Evolutionary conservation across 2,113 vertebrate genomes (phyloP), one percentile per base, ranked within the genome.

Genomic region (Callipepla californica): DNA sequence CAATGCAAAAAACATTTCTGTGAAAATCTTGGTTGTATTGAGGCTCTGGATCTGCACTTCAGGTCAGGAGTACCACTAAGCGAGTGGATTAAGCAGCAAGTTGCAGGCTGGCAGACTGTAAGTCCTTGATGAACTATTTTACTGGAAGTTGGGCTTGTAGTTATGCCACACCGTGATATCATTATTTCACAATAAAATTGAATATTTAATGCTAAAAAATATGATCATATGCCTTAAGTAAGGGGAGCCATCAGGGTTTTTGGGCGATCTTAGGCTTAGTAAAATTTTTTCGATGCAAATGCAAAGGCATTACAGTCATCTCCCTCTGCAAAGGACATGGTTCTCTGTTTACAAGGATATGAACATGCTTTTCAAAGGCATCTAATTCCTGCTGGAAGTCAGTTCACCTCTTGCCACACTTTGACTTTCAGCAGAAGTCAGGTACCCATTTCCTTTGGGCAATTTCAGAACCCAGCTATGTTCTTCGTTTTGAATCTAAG

Each of bases 401-500:
- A 80, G 36, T 59, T 92, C 42, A 55, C 34, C 85, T 89, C 59
- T 42, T 38, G 42, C 19, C 6, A 8, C 45, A 40, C 30, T 25
- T 1, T 19, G 40, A 80, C 81, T 90, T 92, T 61, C 51, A 85
- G 48, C 36, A 44, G 80, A 91, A 91, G 79, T 72, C 83, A 70
- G 75, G 55, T 70, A 58, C 57, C 42, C 89, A 50, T 70, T 88
- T 95, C 40, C 26, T 26, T 91, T 58, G 57, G 72, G 76, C 20
- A 68, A 10, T 40, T 85, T 74, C 65, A 90, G 55, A 80, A 84
- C 30, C 55, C 57, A 90, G 38, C 22, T 16, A 2, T 48, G n/a
- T 66, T 48, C 74, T 67, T 53, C 26, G 8, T 75, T 94, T 94
- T 88, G 73, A 89, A 85, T 94, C 40, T 83, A 90, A 95, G 62